These are phyloP conservation scores for Gracilinanus agilis DNA, from an alignment of 2,113 vertebrate species.

Conservation along the genomic window DNA sequence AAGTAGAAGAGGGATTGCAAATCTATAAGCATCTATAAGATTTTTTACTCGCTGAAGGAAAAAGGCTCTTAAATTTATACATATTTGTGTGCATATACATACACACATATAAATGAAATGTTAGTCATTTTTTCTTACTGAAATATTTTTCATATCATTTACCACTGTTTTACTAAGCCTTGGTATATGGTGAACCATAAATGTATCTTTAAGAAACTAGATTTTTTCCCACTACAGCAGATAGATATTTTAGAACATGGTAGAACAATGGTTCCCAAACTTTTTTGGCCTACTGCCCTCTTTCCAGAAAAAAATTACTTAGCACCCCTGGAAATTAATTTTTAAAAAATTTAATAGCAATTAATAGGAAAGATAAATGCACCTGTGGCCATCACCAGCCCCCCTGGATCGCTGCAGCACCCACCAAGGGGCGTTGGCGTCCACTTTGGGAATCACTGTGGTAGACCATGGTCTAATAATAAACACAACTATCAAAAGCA, in stretches of 20 bases:
- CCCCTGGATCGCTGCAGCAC: no score
- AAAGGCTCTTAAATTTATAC: not conserved
- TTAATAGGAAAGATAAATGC: no score
- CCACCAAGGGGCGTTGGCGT: no score
- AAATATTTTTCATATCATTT: conserved; percentile 29
- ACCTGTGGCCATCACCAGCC: no score
- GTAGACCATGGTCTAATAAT: no score
- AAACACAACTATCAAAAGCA: conserved; percentile 38
- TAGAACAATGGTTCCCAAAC: not conserved
- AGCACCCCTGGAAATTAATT: no score
- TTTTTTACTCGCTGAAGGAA: not conserved
- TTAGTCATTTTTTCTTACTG: not conserved
- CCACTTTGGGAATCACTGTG: no score
- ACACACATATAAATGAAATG: not conserved
- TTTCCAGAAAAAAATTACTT: no score
- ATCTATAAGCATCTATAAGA: not conserved
- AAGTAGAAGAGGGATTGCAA: not conserved
- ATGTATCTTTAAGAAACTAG: conserved; percentile 16
- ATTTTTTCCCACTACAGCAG: not conserved
- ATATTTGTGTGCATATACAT: no score
- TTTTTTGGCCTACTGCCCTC: no score
- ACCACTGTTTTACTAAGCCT: not conserved
- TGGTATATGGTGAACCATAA: conserved; percentile 22
- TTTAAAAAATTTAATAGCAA: no score
- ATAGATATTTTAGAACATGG: conserved; percentile 33